Evolutionary conservation across 2,888 invertebrate species (phyloP).

Genomic region (Amblyteles armatorius): DNA sequence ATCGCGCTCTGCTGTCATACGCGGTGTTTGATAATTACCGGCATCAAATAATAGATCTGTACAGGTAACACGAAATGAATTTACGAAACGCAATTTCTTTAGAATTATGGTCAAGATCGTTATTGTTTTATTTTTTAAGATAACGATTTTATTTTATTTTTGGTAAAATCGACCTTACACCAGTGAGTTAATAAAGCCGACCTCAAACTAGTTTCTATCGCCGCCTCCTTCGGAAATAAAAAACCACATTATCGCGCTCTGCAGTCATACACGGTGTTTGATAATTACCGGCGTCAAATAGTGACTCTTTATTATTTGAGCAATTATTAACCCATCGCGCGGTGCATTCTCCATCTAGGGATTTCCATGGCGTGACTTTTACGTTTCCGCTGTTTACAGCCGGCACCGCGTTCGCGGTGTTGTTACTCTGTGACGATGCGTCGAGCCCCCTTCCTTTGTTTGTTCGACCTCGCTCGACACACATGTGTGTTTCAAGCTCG

Average conservation of each 20-base stretch:
- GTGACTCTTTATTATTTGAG: conserved; percentile 50
- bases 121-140: background rate
- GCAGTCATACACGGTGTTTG: background rate
- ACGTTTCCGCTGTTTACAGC: conserved; percentile 42
- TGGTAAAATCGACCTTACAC: background rate
- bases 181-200: background rate
- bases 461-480: conserved; percentile 59
- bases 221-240: background rate
- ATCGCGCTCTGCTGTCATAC: background rate
- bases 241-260: background rate
- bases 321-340: conserved; percentile 53
- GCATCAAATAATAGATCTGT: conserved; percentile 27
- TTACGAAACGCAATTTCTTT: background rate
- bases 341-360: conserved; percentile 13
- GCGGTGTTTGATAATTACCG: conserved; percentile 16
- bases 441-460: conserved; percentile 51
- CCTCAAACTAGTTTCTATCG: background rate
- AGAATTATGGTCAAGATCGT: background rate
- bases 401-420: conserved; percentile 12
- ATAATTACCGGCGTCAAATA: conserved; percentile 40
- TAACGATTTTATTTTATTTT: no score
- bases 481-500: conserved; percentile 57
- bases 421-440: conserved; percentile 50
- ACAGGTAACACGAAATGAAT: background rate
- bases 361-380: conserved; percentile 3